These are phyloP conservation scores for Sialia sialis DNA, from an alignment of 2,113 vertebrate species.

Conservation along the genomic window DNA sequence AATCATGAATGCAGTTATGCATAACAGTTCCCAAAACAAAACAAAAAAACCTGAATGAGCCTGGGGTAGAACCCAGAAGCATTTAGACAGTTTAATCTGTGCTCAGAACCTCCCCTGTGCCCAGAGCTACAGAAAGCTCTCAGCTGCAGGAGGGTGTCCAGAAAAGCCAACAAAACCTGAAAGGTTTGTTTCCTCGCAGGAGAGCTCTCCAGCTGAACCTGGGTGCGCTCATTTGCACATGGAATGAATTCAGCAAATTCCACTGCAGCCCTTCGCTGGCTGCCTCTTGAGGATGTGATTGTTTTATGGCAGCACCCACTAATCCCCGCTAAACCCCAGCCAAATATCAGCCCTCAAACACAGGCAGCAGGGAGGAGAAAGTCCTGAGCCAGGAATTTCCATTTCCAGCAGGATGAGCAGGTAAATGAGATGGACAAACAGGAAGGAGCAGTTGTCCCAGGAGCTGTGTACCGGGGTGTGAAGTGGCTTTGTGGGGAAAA, in stretches of 20 bases:
- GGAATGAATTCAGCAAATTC: neutral
- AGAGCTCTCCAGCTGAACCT: neutral
- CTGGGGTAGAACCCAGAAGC: neutral
- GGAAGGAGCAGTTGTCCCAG: neutral
- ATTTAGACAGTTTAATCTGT: neutral
- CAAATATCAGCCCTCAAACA: neutral
- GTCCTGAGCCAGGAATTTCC: neutral
- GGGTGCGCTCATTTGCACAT: neutral
- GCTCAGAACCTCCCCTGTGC: neutral
- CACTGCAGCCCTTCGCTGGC: neutral
- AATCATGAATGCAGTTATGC: neutral
- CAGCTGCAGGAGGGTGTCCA: neutral
- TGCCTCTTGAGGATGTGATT: neutral
- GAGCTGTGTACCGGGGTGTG: neutral
- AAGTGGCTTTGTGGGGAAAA: neutral
- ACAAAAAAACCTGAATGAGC: neutral
- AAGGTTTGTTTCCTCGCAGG: neutral
- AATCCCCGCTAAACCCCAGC: neutral
- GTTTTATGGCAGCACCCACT: neutral
- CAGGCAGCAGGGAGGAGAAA: neutral
- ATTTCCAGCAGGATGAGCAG: neutral
- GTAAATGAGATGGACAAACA: neutral
- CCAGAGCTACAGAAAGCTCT: neutral
- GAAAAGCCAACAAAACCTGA: neutral
- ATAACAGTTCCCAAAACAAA: neutral